Percentiles rank a stretch among this genome's conserved stretches.
Conservation (phyloP, 2,797 vertebrate species). For the Alauda arvensis region DNA sequence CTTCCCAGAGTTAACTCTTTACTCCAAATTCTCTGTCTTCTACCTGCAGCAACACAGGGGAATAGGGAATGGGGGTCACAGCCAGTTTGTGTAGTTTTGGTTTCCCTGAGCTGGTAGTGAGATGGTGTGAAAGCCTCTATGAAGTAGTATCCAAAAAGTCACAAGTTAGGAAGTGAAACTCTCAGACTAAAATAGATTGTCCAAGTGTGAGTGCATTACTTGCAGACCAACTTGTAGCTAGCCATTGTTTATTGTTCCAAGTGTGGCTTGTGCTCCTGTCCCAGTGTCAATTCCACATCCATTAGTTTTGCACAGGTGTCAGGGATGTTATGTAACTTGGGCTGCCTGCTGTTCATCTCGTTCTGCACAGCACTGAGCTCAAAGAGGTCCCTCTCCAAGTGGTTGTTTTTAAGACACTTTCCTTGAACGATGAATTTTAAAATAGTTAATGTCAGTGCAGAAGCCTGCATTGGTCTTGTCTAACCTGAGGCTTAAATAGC, state of each 20-base stretch:
- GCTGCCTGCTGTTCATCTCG: not conserved
- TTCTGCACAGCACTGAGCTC: not conserved
- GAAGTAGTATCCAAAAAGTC: not conserved
- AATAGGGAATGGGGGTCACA: not conserved
- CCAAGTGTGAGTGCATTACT: not conserved
- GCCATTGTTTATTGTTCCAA: not conserved
- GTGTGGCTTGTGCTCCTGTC: not conserved
- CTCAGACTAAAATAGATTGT: not conserved
- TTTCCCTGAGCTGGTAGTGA: not conserved
- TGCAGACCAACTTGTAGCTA: not conserved
- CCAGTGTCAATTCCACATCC: fast-evolving
- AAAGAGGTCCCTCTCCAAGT: not conserved
- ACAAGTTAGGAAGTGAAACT: not conserved
- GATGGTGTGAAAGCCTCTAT: not conserved
- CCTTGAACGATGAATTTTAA: not conserved
- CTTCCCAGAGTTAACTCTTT: not conserved
- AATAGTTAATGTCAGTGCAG: not conserved
- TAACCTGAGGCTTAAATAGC: not conserved
- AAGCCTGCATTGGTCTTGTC: fast-evolving
- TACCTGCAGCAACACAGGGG: not conserved
- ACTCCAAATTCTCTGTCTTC: not conserved
- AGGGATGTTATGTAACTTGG: fast-evolving
- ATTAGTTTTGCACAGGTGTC: not conserved
- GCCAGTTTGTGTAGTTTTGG: not conserved
- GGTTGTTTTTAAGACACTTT: not conserved